Base-by-base conservation (phyloP, 2,888 invertebrate species). In the Sericinus montela region DNA sequence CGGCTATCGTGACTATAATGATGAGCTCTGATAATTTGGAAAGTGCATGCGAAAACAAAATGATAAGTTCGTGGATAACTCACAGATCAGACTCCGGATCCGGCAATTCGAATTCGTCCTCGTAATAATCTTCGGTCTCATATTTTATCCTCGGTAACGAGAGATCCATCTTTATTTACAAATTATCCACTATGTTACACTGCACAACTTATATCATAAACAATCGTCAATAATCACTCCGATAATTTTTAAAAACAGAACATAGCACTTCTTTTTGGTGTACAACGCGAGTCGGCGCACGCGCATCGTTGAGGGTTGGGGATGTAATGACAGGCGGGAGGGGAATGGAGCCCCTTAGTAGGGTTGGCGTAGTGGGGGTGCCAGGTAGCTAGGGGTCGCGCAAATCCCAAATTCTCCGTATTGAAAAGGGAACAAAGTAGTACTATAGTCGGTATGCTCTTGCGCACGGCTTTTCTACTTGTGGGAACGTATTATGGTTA, bases 321-420 rank as follows among this genome's bases (percentile, higher is more conserved):
- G 75, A 68, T 63, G 66, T 58, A 76, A 66, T 69, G 75, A 69
- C 65, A 69, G 71, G 65, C 65, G 70, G 71, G 65, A 32, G 48
- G 30, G 55, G 58, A 59, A 56, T 55, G 58, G 60, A 53, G 44
- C 42, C 47, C 44, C 42, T 54, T 48, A 36, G 42, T 15, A 49
- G 58, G 59, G 63, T 55, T 45, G 41, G 47, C 30, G 47, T 48
- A 47, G 59, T 61, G 60, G 65, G 70, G 70, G 60, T 56, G 57
- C 62, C 82, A 83, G 84, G 83, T 84, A 85, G 79, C 67, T 57
- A 62, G 69, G 78, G 80, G 73, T 68, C 69, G 64, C 59, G 58
- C 55, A 57, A 62, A 64, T 59, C 69, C 72, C 72, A 59, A 77
- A 75, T 79, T 80, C 80, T 65, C 63, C 60, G 74, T 78, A 79